Conservation (phyloP, 2,888 invertebrate genomes). For the Ellobium chinense region DNA sequence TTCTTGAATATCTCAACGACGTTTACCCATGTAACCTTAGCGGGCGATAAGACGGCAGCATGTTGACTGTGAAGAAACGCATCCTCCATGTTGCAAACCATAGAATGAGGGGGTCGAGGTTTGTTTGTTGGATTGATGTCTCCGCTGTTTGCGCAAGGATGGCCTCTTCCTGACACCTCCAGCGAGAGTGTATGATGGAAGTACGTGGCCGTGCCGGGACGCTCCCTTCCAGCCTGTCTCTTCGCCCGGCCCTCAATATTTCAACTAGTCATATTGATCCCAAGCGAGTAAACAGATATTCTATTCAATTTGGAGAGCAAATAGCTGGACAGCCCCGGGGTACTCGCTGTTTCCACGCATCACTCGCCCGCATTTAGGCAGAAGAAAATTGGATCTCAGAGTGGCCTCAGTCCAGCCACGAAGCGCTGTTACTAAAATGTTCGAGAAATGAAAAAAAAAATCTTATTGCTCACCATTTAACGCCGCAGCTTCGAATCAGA, state of each 20-base stretch:
- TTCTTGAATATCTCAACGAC: no score
- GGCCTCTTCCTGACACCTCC: background rate
- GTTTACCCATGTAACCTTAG: no score
- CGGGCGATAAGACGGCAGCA: no score
- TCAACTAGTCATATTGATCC: conserved; percentile 39
- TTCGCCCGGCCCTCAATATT: background rate
- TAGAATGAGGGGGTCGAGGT: background rate
- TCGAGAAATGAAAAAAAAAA: background rate
- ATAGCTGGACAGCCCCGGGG: background rate
- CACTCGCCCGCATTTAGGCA: background rate
- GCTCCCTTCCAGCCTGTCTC: background rate
- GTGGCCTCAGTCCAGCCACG: background rate
- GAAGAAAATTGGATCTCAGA: conserved; percentile 25
- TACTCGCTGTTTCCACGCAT: background rate
- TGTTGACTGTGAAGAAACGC: no score
- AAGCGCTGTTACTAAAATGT: background rate
- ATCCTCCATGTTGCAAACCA: no score
- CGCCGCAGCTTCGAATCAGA: background rate
- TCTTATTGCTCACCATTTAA: background rate
- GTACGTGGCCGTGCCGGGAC: background rate
- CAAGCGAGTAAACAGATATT: conserved; percentile 39
- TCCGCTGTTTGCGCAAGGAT: background rate
- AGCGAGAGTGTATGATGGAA: background rate
- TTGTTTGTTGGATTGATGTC: background rate
- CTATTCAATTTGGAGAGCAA: conserved; percentile 45